A percentile compares a stretch with the other conserved stretches of the same genome.
Conservation (phyloP, 2,888 invertebrate genomes). For the Sisyra terminalis region DNA sequence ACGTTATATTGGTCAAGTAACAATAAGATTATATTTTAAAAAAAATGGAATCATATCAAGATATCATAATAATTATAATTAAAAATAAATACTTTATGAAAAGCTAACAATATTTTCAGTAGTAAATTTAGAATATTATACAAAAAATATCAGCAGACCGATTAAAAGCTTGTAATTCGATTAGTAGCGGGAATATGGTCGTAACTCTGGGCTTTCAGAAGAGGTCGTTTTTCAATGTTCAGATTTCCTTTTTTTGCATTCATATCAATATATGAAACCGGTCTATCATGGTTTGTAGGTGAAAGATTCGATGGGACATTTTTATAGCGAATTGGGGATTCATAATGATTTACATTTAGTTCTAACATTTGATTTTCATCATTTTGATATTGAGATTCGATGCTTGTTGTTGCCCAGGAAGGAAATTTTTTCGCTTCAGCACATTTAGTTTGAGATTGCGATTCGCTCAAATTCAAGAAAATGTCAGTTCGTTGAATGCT, state of each 20-base stretch:
- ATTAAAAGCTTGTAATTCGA: not conserved
- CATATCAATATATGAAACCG: conserved; percentile 3
- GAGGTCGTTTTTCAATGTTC: not conserved
- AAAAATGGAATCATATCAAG: not conserved
- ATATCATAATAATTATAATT: not conserved
- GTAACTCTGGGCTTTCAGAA: not conserved
- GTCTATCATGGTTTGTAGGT: not conserved
- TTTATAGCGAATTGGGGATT: not conserved
- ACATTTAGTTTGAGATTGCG: conserved; percentile 9
- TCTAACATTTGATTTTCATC: not conserved
- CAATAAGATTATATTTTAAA: too few relatives aligned
- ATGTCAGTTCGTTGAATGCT: conserved; percentile 11
- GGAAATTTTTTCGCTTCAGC: conserved; percentile 10
- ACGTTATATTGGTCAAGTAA: too few relatives aligned
- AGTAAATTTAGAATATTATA: not conserved
- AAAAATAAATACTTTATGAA: not conserved
- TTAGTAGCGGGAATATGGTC: not conserved
- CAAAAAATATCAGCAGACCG: too few relatives aligned
- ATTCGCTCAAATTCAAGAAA: conserved; percentile 8
- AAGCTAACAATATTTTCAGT: not conserved
- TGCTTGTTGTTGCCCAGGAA: conserved; percentile 5
- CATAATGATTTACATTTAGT: not conserved
- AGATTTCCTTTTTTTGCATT: not conserved
- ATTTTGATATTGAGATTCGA: conserved; percentile 1
- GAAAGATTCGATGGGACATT: not conserved